Evolutionary conservation across 2,113 vertebrate genomes (phyloP).

Genomic region (Geococcyx californianus): DNA sequence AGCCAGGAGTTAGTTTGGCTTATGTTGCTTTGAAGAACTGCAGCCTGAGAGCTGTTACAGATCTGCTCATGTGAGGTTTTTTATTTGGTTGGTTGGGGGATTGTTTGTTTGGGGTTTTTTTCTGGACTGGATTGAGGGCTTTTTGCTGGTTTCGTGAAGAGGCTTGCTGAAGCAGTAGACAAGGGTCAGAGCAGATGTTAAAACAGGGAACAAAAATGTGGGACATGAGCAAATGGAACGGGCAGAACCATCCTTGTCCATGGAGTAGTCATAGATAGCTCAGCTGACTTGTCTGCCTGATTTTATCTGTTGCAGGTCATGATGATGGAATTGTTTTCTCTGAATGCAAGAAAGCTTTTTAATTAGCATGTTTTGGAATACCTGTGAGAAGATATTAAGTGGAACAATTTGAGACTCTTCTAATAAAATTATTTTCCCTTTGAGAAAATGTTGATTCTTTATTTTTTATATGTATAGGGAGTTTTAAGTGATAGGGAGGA

Average conservation of each 20-base stretch:
- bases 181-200: background rate
- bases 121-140: background rate
- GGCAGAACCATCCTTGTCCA: background rate
- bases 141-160: background rate
- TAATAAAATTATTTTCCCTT: background rate
- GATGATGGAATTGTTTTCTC: background rate
- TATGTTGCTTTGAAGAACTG: background rate
- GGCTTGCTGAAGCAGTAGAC: background rate
- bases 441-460: background rate
- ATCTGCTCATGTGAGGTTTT: fast-evolving
- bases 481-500: background rate
- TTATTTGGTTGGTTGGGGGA: background rate
- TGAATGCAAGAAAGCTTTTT: background rate
- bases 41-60: background rate
- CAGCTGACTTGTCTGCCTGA: background rate
- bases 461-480: background rate
- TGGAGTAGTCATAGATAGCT: background rate
- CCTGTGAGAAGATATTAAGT: background rate
- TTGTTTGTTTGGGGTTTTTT: background rate
- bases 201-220: background rate
- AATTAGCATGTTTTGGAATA: background rate
- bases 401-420: background rate
- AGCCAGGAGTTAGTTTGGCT: background rate
- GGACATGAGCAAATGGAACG: background rate
- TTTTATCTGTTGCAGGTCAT: background rate